Evolutionary conservation across 2,113 vertebrate species (phyloP), one percentile per base, ranked within the genome.

Genomic region (Eretmochelys imbricata): DNA sequence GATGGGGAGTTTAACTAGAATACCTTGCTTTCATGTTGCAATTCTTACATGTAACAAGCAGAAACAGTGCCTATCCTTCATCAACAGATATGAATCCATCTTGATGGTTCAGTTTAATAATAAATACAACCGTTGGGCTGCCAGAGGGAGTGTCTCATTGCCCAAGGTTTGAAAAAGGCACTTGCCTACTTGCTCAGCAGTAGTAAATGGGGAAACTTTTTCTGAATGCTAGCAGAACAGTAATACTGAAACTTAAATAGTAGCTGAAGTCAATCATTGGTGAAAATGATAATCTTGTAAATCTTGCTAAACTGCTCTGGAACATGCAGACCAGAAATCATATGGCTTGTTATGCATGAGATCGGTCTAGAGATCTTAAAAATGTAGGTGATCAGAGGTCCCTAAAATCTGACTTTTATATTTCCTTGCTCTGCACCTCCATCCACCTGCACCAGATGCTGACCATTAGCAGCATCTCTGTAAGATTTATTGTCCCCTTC

Each of bases 21-120:
- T 25, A 12, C 57, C 31, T 17, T 0, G 1, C 5, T 84, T 76
- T 24, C n/a, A 35, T 42, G 38, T 0, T 24, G 13, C 24, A 78
- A 12, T 0, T 0, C 69, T 6, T 88, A 17, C 4, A 38, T 17
- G 12, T 78, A 29, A 49, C 13, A 0, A 14, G 1, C 53, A 3
- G 1, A 25, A 27, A 76, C 10, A 31, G 80, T 89, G 24, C 12
- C 65, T 76, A 1, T 7, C 76, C 10, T n/a, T 59, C 14, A 2
- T 80, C 50, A 62, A 49, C 14, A 27, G 54, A 49, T 80, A 24
- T 46, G 31, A 80, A 46, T 49, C 51, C 42, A 3, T 2, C 19
- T 12, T 81, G 86, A 25, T 59, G 48, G 17, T 75, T 79, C 8
- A 0, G 57, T 1, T 79, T 76, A 17, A 69, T 55, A 76, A 25